A percentile compares a stretch with the other conserved stretches of the same genome.
Evolutionary conservation across 1,140 invertebrate genomes (phyloP).

Genomic region (Drosophila biarmipes): DNA sequence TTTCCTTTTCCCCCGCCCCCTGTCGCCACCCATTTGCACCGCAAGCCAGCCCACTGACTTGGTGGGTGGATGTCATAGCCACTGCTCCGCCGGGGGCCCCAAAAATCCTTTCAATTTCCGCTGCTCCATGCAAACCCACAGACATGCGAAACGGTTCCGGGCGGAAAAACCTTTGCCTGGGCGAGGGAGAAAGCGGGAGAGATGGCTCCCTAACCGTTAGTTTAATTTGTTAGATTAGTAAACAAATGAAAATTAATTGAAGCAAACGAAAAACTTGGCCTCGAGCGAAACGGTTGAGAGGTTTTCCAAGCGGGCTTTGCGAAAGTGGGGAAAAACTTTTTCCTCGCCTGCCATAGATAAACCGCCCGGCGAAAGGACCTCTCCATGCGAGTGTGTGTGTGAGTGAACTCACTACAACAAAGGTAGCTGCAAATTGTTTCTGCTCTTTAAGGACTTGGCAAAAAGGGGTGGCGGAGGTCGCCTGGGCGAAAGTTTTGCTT

Average conservation of each 20-base stretch:
- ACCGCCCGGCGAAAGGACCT: constrained; percentile 60
- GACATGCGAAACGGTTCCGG: constrained; percentile 20
- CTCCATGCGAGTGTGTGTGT: constrained; percentile 2
- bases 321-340: constrained; percentile 60
- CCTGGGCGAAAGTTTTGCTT: constrained; percentile 43
- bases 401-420: constrained; percentile 25
- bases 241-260: constrained; percentile 84
- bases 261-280: constrained; percentile 83
- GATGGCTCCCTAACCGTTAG: constrained; percentile 66
- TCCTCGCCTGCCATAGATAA: constrained; percentile 68
- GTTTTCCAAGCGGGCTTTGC: not conserved
- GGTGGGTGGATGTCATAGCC: constrained; percentile 25
- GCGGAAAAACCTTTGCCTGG: constrained; percentile 31
- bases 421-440: constrained; percentile 70
- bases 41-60: constrained; percentile 18
- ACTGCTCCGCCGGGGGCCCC: constrained; percentile 20
- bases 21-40: not conserved
- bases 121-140: constrained; percentile 27
- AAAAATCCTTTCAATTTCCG: constrained; percentile 63
- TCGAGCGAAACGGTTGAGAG: constrained; percentile 41
- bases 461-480: constrained; percentile 17
- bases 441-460: constrained; percentile 58
- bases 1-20: constrained; percentile 17
- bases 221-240: constrained; percentile 84
- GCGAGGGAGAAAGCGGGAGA: not conserved